Evolutionary conservation across 2,888 invertebrate genomes (phyloP).

Genomic region (Napeogenes sylphis): DNA sequence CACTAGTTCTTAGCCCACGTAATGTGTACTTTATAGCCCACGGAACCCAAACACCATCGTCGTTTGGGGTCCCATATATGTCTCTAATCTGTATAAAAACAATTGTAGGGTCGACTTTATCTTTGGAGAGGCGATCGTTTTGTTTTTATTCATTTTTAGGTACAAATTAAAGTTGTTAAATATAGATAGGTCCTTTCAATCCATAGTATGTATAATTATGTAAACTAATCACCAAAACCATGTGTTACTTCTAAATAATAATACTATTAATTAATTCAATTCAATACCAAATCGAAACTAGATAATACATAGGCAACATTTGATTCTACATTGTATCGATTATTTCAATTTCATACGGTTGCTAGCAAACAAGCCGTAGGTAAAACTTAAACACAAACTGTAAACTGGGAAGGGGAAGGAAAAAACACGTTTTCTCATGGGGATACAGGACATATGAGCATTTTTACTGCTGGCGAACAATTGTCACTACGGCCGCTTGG

Average conservation of each 20-base stretch:
- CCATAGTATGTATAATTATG: no score
- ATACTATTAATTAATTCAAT: no score
- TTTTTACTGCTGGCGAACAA: conserved; percentile 43
- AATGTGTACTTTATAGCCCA: conserved; percentile 65
- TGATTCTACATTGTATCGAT: not conserved
- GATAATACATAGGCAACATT: no score
- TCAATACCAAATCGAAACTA: no score
- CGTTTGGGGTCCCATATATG: conserved; percentile 56
- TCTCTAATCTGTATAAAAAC: conserved; percentile 55
- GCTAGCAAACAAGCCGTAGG: conserved; percentile 29
- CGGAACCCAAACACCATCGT: conserved; percentile 50
- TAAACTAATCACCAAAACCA: no score
- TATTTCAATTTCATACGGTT: conserved; percentile 15
- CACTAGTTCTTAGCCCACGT: conserved; percentile 43
- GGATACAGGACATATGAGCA: conserved; percentile 40
- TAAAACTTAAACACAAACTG: conserved; percentile 37
- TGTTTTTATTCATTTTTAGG: conserved; percentile 4
- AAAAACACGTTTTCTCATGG: conserved; percentile 37
- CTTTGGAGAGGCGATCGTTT: conserved; percentile 10
- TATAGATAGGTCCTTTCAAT: no score
- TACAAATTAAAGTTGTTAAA: no score
- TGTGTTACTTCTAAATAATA: no score
- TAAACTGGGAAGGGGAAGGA: conserved; percentile 39
- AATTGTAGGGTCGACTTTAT: conserved; percentile 19
- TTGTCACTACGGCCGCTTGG: conserved; percentile 51